Conservation (phyloP, 2,888 invertebrate genomes). For the Ctena decussata region DNA sequence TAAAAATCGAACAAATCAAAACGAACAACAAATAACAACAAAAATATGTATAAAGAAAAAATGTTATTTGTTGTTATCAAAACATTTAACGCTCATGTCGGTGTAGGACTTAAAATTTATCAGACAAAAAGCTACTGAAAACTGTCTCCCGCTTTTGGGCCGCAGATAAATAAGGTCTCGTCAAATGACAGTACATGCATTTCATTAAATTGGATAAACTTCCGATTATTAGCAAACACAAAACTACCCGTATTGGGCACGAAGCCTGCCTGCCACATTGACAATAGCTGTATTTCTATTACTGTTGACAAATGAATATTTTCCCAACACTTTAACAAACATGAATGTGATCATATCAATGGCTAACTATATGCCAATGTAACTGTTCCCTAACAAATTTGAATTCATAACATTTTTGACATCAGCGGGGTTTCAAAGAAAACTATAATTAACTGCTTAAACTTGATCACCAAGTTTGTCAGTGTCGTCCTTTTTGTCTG, state of each 20-base stretch:
- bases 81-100: no score
- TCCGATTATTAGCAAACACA: conserved; percentile 5
- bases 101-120: no score
- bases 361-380: not conserved
- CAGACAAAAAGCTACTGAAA: no score
- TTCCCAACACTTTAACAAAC: conserved; percentile 12
- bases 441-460: conserved; percentile 14
- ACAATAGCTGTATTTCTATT: not conserved
- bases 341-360: not conserved
- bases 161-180: no score
- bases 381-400: not conserved
- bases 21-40: no score
- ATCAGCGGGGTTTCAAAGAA: not conserved
- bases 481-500: not conserved
- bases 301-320: conserved; percentile 4
- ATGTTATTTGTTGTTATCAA: no score
- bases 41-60: no score
- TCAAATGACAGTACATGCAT: not conserved
- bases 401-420: conserved; percentile 15
- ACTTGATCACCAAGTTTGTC: not conserved
- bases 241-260: not conserved
- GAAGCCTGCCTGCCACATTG: not conserved
- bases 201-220: conserved; percentile 16
- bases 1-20: no score
- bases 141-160: no score